Evolutionary conservation across 2,888 invertebrate species (phyloP).

Genomic region (Tenodera sinensis): DNA sequence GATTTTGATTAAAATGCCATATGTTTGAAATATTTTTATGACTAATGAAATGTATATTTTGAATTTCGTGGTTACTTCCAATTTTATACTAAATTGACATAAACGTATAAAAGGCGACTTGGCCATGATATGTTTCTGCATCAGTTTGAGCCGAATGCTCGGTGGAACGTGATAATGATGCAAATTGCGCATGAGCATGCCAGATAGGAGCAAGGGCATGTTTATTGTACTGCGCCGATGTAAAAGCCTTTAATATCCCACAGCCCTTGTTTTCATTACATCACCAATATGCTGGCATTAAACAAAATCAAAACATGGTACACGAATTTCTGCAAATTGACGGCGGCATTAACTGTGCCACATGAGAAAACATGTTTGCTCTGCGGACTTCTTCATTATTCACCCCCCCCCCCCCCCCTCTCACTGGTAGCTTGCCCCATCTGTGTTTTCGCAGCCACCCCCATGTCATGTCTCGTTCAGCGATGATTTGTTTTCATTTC

Average conservation of each 20-base stretch:
- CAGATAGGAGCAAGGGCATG: background rate
- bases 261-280: background rate
- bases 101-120: too few relatives aligned
- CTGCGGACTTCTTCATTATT: background rate
- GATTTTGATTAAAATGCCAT: too few relatives aligned
- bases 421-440: background rate
- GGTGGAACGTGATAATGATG: background rate
- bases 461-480: background rate
- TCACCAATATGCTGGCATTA: background rate
- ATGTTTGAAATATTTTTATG: too few relatives aligned
- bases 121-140: too few relatives aligned
- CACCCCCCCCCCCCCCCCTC: too few relatives aligned
- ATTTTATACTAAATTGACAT: too few relatives aligned
- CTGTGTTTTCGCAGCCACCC: background rate
- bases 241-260: background rate
- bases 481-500: background rate
- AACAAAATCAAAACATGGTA: background rate
- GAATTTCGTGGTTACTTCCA: too few relatives aligned
- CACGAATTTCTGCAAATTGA: background rate
- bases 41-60: too few relatives aligned
- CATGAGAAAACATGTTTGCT: background rate
- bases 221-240: background rate
- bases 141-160: background rate
- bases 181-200: background rate
- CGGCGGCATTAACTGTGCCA: background rate